These are phyloP conservation scores for Cyprinodon brontotheroides DNA, from an alignment of 2,113 vertebrate species.

Conservation along the genomic window DNA sequence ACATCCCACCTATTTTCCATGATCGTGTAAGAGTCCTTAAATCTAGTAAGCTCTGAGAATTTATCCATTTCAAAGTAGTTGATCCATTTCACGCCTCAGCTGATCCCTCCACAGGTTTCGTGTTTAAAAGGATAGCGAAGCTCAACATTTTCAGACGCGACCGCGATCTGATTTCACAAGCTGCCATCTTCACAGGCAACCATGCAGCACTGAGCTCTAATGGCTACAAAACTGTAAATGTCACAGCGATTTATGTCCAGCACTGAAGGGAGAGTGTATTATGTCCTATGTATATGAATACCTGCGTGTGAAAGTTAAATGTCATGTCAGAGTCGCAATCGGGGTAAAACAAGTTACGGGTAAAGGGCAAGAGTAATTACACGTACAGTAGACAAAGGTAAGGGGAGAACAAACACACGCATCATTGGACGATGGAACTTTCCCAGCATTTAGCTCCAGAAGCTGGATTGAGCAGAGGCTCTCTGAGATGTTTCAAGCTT, in stretches of 20 bases:
- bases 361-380: constrained; percentile 29
- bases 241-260: constrained; percentile 72
- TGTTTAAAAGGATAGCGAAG: constrained; percentile 3
- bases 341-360: constrained; percentile 49
- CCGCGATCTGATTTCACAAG: constrained; percentile 57
- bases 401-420: not conserved
- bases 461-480: not conserved
- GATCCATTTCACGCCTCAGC: constrained; percentile 23
- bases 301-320: constrained; percentile 17
- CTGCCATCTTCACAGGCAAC: constrained; percentile 39
- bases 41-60: constrained; percentile 27
- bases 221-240: constrained; percentile 77
- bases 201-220: constrained; percentile 68
- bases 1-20: constrained; percentile 45
- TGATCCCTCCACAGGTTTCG: constrained; percentile 46
- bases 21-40: constrained; percentile 21
- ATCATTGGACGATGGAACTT: too few relatives aligned
- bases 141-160: constrained; percentile 21
- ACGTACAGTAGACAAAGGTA: not conserved
- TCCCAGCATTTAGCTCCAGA: not conserved
- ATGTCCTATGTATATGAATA: constrained; percentile 16
- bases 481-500: not conserved
- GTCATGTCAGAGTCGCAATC: constrained; percentile 50
- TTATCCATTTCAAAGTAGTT: constrained; percentile 12
- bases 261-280: constrained; percentile 17